phyloP scores from a whole-genome alignment of 1,140 invertebrate species.

The Wasmannia auropunctata region DNA sequence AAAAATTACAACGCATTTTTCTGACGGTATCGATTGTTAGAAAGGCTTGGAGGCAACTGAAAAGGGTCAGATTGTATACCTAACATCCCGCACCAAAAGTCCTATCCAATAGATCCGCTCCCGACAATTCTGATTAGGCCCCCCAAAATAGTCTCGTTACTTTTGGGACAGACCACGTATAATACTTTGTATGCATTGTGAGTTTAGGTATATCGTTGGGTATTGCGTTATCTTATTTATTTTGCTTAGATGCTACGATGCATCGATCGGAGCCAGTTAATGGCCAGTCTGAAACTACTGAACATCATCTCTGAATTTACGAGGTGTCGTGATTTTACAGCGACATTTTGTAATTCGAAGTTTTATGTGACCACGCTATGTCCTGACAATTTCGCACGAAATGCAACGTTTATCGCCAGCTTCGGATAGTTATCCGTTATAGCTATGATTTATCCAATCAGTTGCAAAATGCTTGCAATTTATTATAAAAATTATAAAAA shows the following conservation, averaged over 20 bases:
- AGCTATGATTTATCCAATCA: neutral
- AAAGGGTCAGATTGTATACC: too few relatives aligned
- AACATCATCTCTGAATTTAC: conserved; percentile 70
- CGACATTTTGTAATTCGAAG: conserved; percentile 63
- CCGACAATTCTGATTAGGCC: too few relatives aligned
- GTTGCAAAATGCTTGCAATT: neutral
- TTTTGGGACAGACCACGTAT: too few relatives aligned
- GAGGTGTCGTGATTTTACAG: conserved; percentile 64
- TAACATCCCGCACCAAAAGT: too few relatives aligned
- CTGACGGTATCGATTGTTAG: too few relatives aligned
- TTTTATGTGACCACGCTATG: conserved; percentile 63
- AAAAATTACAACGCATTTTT: too few relatives aligned
- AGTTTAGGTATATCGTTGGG: too few relatives aligned
- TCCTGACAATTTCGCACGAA: conserved; percentile 58
- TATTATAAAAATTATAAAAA: neutral
- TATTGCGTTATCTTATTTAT: neutral
- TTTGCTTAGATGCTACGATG: neutral
- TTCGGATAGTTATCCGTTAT: conserved; percentile 8
- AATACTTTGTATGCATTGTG: too few relatives aligned
- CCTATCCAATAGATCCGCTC: too few relatives aligned
- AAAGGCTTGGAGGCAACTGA: too few relatives aligned
- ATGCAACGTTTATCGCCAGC: neutral
- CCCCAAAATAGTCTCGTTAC: too few relatives aligned
- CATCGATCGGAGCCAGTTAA: conserved; percentile 54
- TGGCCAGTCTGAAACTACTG: conserved; percentile 29